Evolutionary conservation across 1,140 invertebrate genomes (phyloP).

Genomic region (Brachionus paranguensis): DNA sequence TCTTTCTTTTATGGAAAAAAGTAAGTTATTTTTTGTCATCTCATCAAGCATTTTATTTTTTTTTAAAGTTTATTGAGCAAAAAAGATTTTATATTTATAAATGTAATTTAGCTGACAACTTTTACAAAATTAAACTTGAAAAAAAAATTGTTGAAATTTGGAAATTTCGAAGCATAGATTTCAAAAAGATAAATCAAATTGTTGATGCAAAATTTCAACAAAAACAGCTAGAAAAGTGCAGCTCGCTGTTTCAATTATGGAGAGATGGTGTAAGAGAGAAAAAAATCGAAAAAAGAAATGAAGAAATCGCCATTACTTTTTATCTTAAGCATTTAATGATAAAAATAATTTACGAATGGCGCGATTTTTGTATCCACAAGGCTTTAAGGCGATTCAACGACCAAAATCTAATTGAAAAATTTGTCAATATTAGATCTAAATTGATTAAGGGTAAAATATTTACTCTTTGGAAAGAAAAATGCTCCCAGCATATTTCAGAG

Average conservation of each 20-base stretch:
- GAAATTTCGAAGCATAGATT: not conserved
- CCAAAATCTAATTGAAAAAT: not conserved
- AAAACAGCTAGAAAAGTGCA: not conserved
- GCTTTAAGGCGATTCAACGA: not conserved
- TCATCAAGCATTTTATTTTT: not conserved
- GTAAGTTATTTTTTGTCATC: not conserved
- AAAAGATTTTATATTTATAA: not conserved
- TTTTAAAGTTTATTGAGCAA: not conserved
- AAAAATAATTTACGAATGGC: conserved; percentile 24
- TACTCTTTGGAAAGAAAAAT: not conserved
- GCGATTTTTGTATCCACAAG: not conserved
- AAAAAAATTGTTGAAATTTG: not conserved
- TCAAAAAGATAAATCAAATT: conserved; percentile 18
- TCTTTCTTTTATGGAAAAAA: not conserved
- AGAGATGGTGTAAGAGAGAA: not conserved
- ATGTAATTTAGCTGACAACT: not conserved
- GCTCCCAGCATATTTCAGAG: not conserved
- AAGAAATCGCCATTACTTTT: conserved; percentile 13
- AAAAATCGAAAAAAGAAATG: conserved; percentile 17
- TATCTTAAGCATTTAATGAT: conserved; percentile 12
- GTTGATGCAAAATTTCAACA: not conserved
- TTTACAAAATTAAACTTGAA: not conserved
- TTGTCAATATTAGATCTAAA: not conserved
- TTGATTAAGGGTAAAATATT: not conserved
- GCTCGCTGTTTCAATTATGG: not conserved